Base-by-base conservation (phyloP, 2,113 vertebrate species). In the Cyprinodon variegatus region DNA sequence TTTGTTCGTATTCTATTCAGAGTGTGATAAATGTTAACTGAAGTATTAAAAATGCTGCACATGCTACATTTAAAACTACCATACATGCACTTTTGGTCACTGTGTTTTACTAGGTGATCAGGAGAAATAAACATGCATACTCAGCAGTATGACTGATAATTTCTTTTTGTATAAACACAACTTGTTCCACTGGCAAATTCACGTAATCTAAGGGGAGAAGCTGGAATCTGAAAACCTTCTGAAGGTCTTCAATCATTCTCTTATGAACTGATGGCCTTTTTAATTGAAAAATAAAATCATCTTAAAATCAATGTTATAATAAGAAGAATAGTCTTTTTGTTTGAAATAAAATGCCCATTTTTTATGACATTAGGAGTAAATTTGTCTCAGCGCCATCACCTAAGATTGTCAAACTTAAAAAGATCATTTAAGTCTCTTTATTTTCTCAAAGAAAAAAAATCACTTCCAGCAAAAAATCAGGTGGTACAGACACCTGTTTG, bases 111-210 rank as follows among this genome's bases (percentile, higher is more conserved):
- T 29, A 29, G 29, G 5, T 36, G 1, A 61, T 29, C 65, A 4
- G 48, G 72, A 76, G 1, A 1, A 77, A 76, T 74, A 46, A 69
- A 78, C 48, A 22, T 29, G 15, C 74, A 74, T 82, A 76, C 84
- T 63, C 82, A 7, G 66, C 76, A 59, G 65, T 57, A 76, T 78
- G 75, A 38, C 39, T 62, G 50, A 38, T 68, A 71, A 77, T 63
- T 74, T 29, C 29, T 29, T 74, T 78, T 83, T 70, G 45, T 69
- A 78, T 43, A 62, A 74, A 81, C 10, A 4, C 67, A 41, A 60
- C 65, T 45, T 70, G 75, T 79, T 77, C 12, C 61, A 22, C n/a
- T 38, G 39, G 64, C 74, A 40, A 46, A 46, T n/a, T 41, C 29
- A 53, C 29, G 60, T 59, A 76, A 68, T 67, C 11, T 48, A 68